Evolutionary conservation across 2,888 invertebrate genomes (phyloP).

Genomic region (Agrenia bidenticulata): DNA sequence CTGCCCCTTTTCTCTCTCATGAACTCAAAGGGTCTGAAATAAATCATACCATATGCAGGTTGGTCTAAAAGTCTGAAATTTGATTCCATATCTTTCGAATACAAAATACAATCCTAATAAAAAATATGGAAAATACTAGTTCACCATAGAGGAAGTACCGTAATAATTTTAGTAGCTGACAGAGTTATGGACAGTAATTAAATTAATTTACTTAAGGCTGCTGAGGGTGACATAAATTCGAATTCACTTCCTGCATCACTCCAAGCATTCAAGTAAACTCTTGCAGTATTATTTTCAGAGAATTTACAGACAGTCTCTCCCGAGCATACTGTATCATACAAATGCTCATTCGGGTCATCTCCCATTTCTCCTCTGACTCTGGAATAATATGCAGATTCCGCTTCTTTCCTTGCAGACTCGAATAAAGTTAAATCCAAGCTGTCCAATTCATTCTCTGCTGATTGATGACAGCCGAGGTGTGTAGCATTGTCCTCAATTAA

Average conservation of each 20-base stretch:
- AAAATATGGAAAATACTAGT: no score
- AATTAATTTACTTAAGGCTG: no score
- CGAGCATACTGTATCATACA: constrained; percentile 39
- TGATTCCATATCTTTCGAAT: no score
- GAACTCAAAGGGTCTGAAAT: no score
- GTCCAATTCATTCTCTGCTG: constrained; percentile 62
- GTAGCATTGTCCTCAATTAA: constrained; percentile 24
- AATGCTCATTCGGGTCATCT: constrained; percentile 26
- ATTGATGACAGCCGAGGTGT: constrained; percentile 34
- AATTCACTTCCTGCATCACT: constrained; percentile 53
- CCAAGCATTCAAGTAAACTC: constrained; percentile 32
- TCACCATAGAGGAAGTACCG: no score
- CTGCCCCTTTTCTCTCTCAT: no score
- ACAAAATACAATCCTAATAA: no score
- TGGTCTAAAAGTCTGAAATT: no score
- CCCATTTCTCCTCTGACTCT: not conserved
- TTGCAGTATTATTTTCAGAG: not conserved
- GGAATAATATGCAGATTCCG: constrained; percentile 5
- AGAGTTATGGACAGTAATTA: no score
- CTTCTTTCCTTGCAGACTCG: constrained; percentile 59
- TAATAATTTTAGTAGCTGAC: no score
- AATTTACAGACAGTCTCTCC: not conserved
- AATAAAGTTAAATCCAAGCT: constrained; percentile 68
- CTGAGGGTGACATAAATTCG: constrained; percentile 44
- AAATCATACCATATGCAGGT: no score